These are phyloP conservation scores for Hydrozoanthus gracilis DNA, from an alignment of 92 coral and sea anemone genomes.

Conservation along the genomic window DNA sequence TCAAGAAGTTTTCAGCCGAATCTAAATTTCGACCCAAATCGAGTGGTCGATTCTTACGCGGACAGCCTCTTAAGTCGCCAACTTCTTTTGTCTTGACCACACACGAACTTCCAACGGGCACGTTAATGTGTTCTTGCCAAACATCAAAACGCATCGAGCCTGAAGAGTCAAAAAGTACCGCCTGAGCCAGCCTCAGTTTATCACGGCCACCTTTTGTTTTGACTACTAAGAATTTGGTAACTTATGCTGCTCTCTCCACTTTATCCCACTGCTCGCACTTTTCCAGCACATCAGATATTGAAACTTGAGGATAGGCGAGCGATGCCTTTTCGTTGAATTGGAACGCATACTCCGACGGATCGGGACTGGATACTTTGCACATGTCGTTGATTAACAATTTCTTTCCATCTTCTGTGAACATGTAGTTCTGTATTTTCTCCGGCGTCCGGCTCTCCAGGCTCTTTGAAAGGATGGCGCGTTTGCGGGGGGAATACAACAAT, in stretches of 20 bases:
- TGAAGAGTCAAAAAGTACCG: slow-evolving; percentile 11
- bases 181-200: slow-evolving; percentile 29
- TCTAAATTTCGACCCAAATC: no score
- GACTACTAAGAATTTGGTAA: slow-evolving; percentile 19
- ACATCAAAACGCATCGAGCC: slow-evolving; percentile 25
- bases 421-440: slow-evolving; percentile 25
- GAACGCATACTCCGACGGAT: slow-evolving; percentile 41
- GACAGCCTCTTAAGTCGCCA: slow-evolving; percentile 11
- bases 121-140: slow-evolving; percentile 2
- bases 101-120: slow-evolving; percentile 13
- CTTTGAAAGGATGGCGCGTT: not conserved
- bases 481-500: slow-evolving; percentile 26
- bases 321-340: slow-evolving; percentile 44
- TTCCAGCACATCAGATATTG: slow-evolving; percentile 17
- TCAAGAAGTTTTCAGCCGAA: no score
- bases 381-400: slow-evolving; percentile 54
- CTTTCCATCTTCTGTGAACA: slow-evolving; percentile 42
- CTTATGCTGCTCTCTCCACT: slow-evolving; percentile 1
- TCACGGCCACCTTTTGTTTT: slow-evolving; percentile 7
- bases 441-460: slow-evolving; percentile 32
- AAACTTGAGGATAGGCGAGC: slow-evolving; percentile 9
- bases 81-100: slow-evolving; percentile 15
- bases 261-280: slow-evolving; percentile 11
- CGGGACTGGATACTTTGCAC: slow-evolving; percentile 50
- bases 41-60: no score